These are phyloP conservation scores for Diaphora mendica DNA, from an alignment of 2,888 invertebrate genomes.

Conservation along the genomic window DNA sequence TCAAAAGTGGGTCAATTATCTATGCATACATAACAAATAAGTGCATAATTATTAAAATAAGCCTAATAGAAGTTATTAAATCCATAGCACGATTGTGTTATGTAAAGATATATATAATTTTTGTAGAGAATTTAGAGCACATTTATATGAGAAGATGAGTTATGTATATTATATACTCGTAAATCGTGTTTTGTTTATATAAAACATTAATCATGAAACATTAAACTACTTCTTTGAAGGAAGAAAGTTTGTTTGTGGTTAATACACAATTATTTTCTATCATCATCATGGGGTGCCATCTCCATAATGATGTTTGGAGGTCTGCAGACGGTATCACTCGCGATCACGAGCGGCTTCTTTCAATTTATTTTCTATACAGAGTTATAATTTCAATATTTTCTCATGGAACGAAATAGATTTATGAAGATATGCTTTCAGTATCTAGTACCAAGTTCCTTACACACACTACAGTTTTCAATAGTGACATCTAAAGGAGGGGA, in stretches of 20 bases:
- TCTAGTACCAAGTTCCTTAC: not conserved
- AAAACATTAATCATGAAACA: not conserved
- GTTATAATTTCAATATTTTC: not conserved
- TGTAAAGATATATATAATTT: conserved; percentile 32
- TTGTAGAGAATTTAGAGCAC: conserved; percentile 15
- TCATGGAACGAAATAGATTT: not conserved
- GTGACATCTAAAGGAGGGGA: no score
- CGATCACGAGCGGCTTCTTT: no score
- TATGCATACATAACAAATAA: conserved; percentile 6
- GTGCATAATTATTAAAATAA: conserved; percentile 11
- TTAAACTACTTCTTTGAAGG: no score
- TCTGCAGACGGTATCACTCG: no score
- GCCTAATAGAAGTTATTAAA: conserved; percentile 34
- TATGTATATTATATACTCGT: not conserved
- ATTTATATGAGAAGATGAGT: not conserved
- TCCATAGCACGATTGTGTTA: conserved; percentile 34
- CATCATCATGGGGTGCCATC: no score
- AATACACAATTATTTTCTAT: not conserved
- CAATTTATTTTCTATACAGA: not conserved
- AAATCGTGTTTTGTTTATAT: conserved; percentile 1
- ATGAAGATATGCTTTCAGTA: not conserved
- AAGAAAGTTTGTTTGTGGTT: no score
- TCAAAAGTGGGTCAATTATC: not conserved
- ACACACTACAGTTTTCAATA: not conserved
- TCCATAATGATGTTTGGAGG: no score